These are phyloP conservation scores for Epicampocera succincta DNA, from an alignment of 2,888 invertebrate genomes.

Conservation along the genomic window DNA sequence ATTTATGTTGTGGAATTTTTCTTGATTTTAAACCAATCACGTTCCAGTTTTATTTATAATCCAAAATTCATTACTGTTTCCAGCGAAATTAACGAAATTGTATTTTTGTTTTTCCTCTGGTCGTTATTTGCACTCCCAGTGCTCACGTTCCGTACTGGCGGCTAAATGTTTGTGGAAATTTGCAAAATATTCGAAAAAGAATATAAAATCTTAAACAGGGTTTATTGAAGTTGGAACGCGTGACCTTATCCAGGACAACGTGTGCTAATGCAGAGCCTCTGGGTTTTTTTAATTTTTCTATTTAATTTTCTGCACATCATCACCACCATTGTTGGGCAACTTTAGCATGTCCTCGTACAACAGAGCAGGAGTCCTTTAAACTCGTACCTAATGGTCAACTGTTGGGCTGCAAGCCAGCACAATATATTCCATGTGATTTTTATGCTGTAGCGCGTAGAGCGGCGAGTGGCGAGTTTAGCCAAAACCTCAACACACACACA, in stretches of 20 bases:
- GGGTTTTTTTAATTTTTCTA: conserved; percentile 45
- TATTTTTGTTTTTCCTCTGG: conserved; percentile 5
- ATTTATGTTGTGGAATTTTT: too few relatives aligned
- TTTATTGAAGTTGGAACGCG: conserved; percentile 51
- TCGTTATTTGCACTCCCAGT: not conserved
- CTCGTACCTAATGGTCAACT: conserved; percentile 21
- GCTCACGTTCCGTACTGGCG: not conserved
- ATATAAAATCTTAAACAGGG: conserved; percentile 6
- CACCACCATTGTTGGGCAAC: not conserved
- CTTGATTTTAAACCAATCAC: not conserved
- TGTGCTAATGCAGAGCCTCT: conserved; percentile 53
- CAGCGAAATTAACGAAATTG: not conserved
- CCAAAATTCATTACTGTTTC: conserved; percentile 24
- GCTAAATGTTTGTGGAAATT: conserved; percentile 23
- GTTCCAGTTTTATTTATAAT: conserved; percentile 22
- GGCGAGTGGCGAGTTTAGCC: conserved; percentile 2
- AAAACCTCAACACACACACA: not conserved
- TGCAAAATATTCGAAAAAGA: conserved; percentile 7
- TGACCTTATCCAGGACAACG: conserved; percentile 59
- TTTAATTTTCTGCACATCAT: conserved; percentile 43
- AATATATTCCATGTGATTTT: conserved; percentile 33
- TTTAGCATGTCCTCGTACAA: conserved; percentile 6
- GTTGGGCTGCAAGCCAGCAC: conserved; percentile 37
- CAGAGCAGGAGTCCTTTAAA: conserved; percentile 20
- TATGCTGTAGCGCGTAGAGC: conserved; percentile 33